phyloP scores from a whole-genome alignment of 2,797 vertebrate species.

The Sebastes goodei region DNA sequence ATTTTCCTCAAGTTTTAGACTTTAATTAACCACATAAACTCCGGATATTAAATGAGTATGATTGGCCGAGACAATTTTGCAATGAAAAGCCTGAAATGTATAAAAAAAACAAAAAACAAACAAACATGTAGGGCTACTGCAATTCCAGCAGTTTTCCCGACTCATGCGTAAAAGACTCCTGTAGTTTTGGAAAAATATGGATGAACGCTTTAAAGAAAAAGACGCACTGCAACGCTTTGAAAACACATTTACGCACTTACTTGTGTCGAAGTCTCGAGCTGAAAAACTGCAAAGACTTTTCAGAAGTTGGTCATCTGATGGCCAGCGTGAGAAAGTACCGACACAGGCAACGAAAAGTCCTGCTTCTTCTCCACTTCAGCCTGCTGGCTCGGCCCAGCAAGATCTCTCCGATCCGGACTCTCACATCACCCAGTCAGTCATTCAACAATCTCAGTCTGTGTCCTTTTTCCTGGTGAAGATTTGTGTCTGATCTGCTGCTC shows the following conservation, averaged over 20 bases:
- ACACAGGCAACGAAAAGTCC: slow-evolving; percentile 34
- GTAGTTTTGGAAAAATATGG: neutral
- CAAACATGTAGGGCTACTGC: neutral
- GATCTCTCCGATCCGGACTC: neutral
- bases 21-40: neutral
- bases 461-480: neutral
- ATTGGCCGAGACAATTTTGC: neutral
- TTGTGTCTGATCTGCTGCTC: slow-evolving; percentile 11
- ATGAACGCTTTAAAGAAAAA: neutral
- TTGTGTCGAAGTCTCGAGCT: slow-evolving; percentile 1
- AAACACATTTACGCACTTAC: slow-evolving; percentile 47
- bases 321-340: slow-evolving; percentile 33
- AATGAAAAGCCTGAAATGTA: neutral
- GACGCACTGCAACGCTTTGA: neutral
- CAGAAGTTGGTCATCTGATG: slow-evolving; percentile 69
- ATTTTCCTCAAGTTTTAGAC: neutral
- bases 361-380: slow-evolving; percentile 36
- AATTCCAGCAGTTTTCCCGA: neutral
- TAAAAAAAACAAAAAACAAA: neutral
- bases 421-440: slow-evolving; percentile 19
- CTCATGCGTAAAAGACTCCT: neutral
- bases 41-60: neutral
- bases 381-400: slow-evolving; percentile 3
- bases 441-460: neutral
- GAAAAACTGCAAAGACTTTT: slow-evolving; percentile 55